phyloP scores from a whole-genome alignment of 2,888 invertebrate genomes.

The Sarcophaga rosellei region DNA sequence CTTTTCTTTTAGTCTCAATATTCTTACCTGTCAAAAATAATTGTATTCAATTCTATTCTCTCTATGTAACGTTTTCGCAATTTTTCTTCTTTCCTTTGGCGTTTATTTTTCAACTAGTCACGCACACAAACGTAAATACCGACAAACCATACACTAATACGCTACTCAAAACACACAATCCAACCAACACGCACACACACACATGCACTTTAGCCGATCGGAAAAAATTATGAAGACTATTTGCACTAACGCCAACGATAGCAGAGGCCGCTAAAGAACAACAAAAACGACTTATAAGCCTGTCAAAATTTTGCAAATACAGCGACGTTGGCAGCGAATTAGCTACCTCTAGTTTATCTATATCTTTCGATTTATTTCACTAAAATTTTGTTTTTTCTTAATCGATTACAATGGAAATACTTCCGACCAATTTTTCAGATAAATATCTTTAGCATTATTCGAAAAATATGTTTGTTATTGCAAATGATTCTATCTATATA shows the following conservation, averaged over 20 bases:
- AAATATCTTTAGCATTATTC: neutral
- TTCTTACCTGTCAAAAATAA: conserved; percentile 64
- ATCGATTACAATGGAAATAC: neutral
- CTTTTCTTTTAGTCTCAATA: conserved; percentile 45
- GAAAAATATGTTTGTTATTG: conserved; percentile 31
- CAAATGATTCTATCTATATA: neutral
- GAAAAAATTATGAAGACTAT: conserved; percentile 15
- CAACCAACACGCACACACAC: conserved; percentile 15
- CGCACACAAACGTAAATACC: conserved; percentile 47
- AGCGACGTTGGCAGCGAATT: conserved; percentile 28
- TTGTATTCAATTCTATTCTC: conserved; percentile 42
- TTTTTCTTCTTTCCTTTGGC: conserved; percentile 38
- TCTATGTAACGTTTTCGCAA: conserved; percentile 36
- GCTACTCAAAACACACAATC: conserved; percentile 6
- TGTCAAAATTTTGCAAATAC: conserved; percentile 24
- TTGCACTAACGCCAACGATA: conserved; percentile 7
- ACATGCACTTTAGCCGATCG: conserved; percentile 32
- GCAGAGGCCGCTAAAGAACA: conserved; percentile 37
- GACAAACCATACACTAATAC: conserved; percentile 9
- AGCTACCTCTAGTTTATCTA: conserved; percentile 9
- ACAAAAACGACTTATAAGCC: conserved; percentile 30
- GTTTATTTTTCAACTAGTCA: conserved; percentile 54
- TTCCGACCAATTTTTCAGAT: neutral
- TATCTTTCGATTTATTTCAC: conserved; percentile 11
- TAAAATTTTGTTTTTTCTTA: conserved; percentile 5